Evolutionary conservation across 2,797 vertebrate species (phyloP), one percentile per base, ranked within the genome.

Genomic region (Staurois parvus): DNA sequence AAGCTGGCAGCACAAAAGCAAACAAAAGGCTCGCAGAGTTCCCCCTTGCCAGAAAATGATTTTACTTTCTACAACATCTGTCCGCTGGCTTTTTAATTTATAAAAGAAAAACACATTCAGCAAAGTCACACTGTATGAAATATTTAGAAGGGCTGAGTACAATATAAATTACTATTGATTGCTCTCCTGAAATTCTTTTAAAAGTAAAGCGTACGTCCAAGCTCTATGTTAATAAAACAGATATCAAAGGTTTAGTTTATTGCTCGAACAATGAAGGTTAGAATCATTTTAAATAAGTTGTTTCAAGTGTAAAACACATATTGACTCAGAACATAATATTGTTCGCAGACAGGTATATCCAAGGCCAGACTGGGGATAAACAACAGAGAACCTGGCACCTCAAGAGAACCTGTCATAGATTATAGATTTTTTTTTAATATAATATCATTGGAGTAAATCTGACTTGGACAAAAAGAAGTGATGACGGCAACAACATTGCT

Each of bases 101-200:
- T 79, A 72, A 85, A 84, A 73, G 83, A 85, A 79, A 66, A 85
- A 85, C 52, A 73, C 83, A 73, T 73, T 85, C 69, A 85, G 83
- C 84, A 74, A 85, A 85, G 84, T 74, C 84, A 67, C 37, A 52
- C 56, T 2, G 29, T 80, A 79, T 85, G 59, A 85, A 85, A 85
- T 80, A 85, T 80, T 85, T 85, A 79, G 30, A 79, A 56, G 84
- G 76, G 48, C 26, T n/a, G 70, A 75, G 76, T 24, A 66, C 32
- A 29, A 59, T 75, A 85, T 85, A 80, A 85, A 80, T 85, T 66
- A 85, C 69, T 80, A 85, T 85, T 80, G 84, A 85, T 85, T 78
- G 66, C 76, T 68, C 64, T 69, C 59, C 30, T 64, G 24, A 85
- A 80, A 56, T 69, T 73, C 56, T 66, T 26, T 85, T 75, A 68